Evolutionary conservation across 2,888 invertebrate species (phyloP).

Genomic region (Drosophila quinaria): DNA sequence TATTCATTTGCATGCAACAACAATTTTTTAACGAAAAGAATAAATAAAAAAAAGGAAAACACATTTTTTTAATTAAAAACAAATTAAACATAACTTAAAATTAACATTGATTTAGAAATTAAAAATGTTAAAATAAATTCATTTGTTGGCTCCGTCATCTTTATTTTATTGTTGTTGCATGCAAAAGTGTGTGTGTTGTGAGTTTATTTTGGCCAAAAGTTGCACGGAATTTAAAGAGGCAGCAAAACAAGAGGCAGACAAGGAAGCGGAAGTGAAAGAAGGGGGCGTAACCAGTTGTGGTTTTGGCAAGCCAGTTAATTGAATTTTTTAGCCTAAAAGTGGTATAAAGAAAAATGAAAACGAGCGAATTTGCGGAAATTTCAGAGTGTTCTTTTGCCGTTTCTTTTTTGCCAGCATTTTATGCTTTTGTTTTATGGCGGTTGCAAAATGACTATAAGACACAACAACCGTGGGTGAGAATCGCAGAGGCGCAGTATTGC

Average conservation of each 20-base stretch:
- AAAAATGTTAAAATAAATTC: constrained; percentile 8
- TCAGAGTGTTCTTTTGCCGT: constrained; percentile 17
- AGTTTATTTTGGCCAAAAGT: constrained; percentile 35
- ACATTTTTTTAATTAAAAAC: constrained; percentile 29
- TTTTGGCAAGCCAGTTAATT: constrained; percentile 64
- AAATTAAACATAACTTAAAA: constrained; percentile 36
- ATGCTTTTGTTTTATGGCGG: constrained; percentile 47
- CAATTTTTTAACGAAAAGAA: constrained; percentile 53
- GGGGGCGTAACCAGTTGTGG: constrained; percentile 43
- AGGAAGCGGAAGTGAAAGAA: neutral
- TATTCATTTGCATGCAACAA: constrained; percentile 73
- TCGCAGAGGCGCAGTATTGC: neutral
- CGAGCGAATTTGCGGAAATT: constrained; percentile 31
- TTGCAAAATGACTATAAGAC: constrained; percentile 6
- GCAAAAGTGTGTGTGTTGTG: constrained; percentile 31
- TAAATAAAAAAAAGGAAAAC: constrained; percentile 38
- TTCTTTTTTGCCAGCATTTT: constrained; percentile 30
- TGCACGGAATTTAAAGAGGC: constrained; percentile 11
- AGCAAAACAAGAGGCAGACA: constrained; percentile 32
- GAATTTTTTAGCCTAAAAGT: constrained; percentile 61
- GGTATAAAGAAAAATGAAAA: constrained; percentile 21
- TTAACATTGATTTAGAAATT: constrained; percentile 24
- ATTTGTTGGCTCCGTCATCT: constrained; percentile 14
- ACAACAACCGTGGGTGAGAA: constrained; percentile 7
- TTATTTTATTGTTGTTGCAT: constrained; percentile 69